Conservation (phyloP, 2,888 invertebrate genomes). For the Mimachlamys varia region DNA sequence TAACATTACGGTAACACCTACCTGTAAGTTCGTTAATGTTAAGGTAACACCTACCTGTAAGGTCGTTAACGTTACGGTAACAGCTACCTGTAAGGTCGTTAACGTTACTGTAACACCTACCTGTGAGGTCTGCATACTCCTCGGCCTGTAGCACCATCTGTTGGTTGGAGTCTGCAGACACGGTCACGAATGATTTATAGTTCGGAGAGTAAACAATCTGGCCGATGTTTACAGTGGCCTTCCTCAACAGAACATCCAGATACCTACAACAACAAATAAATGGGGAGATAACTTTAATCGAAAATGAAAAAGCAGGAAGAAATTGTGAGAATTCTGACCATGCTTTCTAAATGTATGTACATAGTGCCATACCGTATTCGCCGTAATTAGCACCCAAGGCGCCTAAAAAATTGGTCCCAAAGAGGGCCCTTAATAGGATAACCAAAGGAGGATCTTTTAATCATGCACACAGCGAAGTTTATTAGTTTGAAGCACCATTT, state of each 20-base stretch:
- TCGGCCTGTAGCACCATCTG: conserved; percentile 98
- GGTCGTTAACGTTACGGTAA: background rate
- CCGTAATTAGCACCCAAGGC: too few relatives aligned
- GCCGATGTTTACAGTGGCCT: conserved; percentile 85
- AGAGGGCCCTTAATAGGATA: too few relatives aligned
- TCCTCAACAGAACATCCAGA: conserved; percentile 89
- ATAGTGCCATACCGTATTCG: background rate
- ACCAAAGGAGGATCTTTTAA: too few relatives aligned
- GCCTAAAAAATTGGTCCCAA: too few relatives aligned
- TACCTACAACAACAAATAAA: conserved; percentile 82
- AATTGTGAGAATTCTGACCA: too few relatives aligned
- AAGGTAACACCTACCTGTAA: background rate
- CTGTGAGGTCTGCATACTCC: conserved; percentile 96
- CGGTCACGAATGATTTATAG: conserved; percentile 97
- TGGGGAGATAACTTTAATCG: background rate
- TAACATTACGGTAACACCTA: background rate
- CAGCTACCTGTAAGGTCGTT: background rate
- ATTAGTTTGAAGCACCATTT: too few relatives aligned
- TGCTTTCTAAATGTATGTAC: too few relatives aligned
- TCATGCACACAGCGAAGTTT: too few relatives aligned
- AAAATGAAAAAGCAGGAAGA: too few relatives aligned
- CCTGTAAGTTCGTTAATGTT: background rate
- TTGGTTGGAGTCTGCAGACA: conserved; percentile 88
- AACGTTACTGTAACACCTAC: conserved; percentile 60
- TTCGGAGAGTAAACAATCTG: conserved; percentile 98